These are phyloP conservation scores for Brachyptera risi DNA, from an alignment of 2,888 invertebrate species.

Conservation along the genomic window DNA sequence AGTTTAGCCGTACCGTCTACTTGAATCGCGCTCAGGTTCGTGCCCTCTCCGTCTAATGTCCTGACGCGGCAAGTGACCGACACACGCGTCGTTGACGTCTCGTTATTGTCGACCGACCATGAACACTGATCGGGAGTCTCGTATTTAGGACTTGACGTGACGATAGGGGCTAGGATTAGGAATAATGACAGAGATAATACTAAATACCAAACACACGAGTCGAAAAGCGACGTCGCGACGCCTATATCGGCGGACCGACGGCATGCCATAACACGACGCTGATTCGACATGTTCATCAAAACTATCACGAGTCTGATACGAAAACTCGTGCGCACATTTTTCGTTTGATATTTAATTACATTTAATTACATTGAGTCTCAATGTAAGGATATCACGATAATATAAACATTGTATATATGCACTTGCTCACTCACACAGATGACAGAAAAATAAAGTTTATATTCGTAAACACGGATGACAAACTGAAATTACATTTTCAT, in stretches of 20 bases:
- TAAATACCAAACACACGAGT: too few species aligned
- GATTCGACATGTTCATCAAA: too few species aligned
- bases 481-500: background rate
- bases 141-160: constrained; percentile 26
- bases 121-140: constrained; percentile 46
- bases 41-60: constrained; percentile 64
- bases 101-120: constrained; percentile 49
- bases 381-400: background rate
- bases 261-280: too few species aligned
- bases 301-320: background rate
- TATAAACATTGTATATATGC: too few species aligned
- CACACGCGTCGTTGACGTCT: constrained; percentile 46
- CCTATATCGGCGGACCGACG: background rate
- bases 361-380: background rate
- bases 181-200: background rate
- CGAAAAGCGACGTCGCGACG: background rate
- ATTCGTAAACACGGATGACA: too few species aligned
- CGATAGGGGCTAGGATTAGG: background rate
- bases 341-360: background rate
- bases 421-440: background rate
- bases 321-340: background rate
- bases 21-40: constrained; percentile 58
- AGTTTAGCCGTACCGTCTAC: constrained; percentile 70
- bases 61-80: constrained; percentile 65
- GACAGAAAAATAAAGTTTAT: background rate